Percentiles rank a stretch among this genome's conserved stretches.
phyloP scores from a whole-genome alignment of 2,888 invertebrate species.

The Patella pellucida region DNA sequence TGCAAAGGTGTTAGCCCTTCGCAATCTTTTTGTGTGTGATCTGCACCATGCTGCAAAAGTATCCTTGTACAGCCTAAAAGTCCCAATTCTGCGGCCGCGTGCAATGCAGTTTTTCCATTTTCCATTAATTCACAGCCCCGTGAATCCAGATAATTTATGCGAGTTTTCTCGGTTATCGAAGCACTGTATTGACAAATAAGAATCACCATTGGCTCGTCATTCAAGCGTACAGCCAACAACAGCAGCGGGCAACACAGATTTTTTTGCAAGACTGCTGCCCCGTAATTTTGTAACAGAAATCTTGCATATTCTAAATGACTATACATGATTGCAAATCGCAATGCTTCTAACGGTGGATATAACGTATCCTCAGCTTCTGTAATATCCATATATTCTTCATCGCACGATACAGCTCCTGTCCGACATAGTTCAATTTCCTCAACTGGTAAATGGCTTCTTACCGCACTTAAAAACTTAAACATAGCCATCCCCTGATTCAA shows the following conservation, averaged over 20 bases:
- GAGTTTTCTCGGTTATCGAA: neutral
- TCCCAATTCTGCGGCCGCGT: conserved; percentile 22
- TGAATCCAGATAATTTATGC: conserved; percentile 20
- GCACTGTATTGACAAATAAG: conserved; percentile 18
- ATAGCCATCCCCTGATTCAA: neutral
- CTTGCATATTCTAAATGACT: conserved; percentile 19
- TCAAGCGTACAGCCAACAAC: conserved; percentile 16
- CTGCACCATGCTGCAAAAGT: conserved; percentile 20
- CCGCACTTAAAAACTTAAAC: conserved; percentile 16
- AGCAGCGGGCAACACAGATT: conserved; percentile 20
- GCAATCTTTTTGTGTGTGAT: conserved; percentile 14
- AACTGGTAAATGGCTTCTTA: conserved; percentile 12
- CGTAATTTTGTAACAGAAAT: conserved; percentile 15
- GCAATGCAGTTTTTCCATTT: conserved; percentile 22
- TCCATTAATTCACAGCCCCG: conserved; percentile 24
- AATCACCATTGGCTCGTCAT: conserved; percentile 11
- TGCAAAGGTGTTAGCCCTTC: conserved; percentile 16
- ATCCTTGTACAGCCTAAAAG: conserved; percentile 17
- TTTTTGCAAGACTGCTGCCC: neutral
- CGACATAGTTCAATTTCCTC: conserved; percentile 16
- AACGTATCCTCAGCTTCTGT: conserved; percentile 3
- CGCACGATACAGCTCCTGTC: neutral
- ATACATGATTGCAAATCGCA: conserved; percentile 21
- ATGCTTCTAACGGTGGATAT: conserved; percentile 19
- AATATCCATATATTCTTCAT: neutral